Conservation (phyloP, 2,113 vertebrate species). For the Podilymbus podiceps region DNA sequence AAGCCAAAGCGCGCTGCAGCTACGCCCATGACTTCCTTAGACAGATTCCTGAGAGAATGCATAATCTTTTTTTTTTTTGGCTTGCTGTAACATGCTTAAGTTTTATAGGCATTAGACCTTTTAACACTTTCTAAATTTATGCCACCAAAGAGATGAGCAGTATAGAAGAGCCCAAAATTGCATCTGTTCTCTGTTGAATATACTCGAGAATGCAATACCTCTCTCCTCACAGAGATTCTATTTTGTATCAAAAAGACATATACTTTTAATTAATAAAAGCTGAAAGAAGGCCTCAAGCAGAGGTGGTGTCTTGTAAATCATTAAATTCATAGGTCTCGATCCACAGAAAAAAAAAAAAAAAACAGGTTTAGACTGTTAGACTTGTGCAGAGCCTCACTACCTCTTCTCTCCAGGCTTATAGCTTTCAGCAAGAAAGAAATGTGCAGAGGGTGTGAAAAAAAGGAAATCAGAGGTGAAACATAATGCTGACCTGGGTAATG, state of each 20-base stretch:
- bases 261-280: background rate
- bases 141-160: background rate
- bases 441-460: background rate
- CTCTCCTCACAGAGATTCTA: background rate
- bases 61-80: background rate
- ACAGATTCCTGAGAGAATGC: slow-evolving; percentile 36
- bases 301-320: background rate
- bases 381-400: background rate
- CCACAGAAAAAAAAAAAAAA: background rate
- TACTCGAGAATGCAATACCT: background rate
- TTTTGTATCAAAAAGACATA: background rate
- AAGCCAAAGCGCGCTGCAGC: background rate
- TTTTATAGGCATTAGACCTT: background rate
- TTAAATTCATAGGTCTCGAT: background rate
- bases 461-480: background rate
- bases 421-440: background rate
- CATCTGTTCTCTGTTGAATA: background rate
- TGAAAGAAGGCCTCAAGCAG: background rate
- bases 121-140: slow-evolving; percentile 4
- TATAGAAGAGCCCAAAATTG: background rate
- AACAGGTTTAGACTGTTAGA: background rate
- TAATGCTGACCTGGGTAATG: background rate
- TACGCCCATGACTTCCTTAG: slow-evolving; percentile 54
- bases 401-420: background rate
- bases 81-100: background rate